Base-by-base conservation (phyloP, 53 echinoderm and acorn worm species). In the Echinarachnius parma region DNA sequence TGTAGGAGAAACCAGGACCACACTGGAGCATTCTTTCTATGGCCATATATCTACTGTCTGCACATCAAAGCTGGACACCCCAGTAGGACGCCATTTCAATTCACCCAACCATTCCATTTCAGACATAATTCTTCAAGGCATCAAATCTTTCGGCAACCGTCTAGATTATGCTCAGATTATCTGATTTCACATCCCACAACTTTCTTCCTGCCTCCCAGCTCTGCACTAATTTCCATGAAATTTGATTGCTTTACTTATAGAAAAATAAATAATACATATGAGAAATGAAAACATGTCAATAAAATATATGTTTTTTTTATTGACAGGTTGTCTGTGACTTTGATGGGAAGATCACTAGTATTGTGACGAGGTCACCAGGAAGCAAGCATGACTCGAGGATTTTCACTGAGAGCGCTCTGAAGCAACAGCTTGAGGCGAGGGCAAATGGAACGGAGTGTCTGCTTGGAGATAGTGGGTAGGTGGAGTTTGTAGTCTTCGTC, bases 331-430 rank as follows among this genome's bases (percentile, higher is more conserved):
- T 75, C 18, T 46, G 58, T 9, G 28, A 75, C 26, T 29, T 26
- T 44, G 59, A 13, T 58, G 75, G 42, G n/a, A 46, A 50, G n/a
- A 60, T 80, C 16, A 70, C 71, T 13, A 70, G 34, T 48, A 68
- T 80, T 36, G 80, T 80, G 8, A 68, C 63, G 11, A 37, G 66
- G n/a, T 80, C 67, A 68, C 60, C 59, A 16, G 80, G 80, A 4
- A 55, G 56, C 31, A 45, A 67, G 9, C 80, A 80, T 18, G 80
- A 80, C 47, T 25, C 80, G 4, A 23, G 56, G 21, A 80, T 80
- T 55, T 80, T 66, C 39, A 3, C 35, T 19, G 64, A 65, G 25
- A 31, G 66, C 37, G 1, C 21, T 21, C 35, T 78, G 47, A 80
- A 80, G 13, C 18, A 56, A 3, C 57, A 56, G 35, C 53, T 68